Evolutionary conservation across 2,113 vertebrate species (phyloP).

Genomic region (Seriola rivoliana): DNA sequence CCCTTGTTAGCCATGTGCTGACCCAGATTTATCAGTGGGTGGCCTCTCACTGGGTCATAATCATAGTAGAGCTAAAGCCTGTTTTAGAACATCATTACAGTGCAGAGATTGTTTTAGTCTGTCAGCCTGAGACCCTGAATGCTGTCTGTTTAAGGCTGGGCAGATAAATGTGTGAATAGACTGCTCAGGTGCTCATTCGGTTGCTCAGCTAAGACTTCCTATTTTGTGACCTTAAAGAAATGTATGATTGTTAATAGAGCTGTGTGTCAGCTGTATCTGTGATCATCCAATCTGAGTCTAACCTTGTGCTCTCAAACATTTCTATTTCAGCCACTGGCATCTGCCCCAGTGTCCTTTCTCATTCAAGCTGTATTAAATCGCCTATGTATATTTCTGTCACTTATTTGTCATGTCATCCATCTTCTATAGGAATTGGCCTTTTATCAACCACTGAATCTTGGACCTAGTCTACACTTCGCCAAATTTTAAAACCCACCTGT

Average conservation of each 20-base stretch:
- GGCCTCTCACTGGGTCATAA: constrained; percentile 52
- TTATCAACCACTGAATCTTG: neutral
- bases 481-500: neutral
- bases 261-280: neutral
- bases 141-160: neutral
- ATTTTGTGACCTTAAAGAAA: neutral
- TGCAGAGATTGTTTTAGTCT: constrained; percentile 17
- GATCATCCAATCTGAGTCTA: neutral
- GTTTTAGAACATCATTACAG: constrained; percentile 32
- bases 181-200: neutral
- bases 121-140: neutral
- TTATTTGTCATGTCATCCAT: neutral
- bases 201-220: neutral
- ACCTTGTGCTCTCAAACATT: neutral
- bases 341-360: neutral
- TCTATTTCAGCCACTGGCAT: constrained; percentile 8
- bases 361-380: constrained; percentile 21
- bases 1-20: constrained; percentile 45
- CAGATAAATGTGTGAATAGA: constrained; percentile 9
- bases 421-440: neutral
- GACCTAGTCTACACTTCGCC: neutral
- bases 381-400: neutral
- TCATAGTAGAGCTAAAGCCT: constrained; percentile 36
- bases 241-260: neutral
- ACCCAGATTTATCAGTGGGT: constrained; percentile 69